Percentiles rank a stretch among this genome's conserved stretches.
Evolutionary conservation across 2,113 vertebrate genomes (phyloP).

Genomic region (Lanius ludovicianus): DNA sequence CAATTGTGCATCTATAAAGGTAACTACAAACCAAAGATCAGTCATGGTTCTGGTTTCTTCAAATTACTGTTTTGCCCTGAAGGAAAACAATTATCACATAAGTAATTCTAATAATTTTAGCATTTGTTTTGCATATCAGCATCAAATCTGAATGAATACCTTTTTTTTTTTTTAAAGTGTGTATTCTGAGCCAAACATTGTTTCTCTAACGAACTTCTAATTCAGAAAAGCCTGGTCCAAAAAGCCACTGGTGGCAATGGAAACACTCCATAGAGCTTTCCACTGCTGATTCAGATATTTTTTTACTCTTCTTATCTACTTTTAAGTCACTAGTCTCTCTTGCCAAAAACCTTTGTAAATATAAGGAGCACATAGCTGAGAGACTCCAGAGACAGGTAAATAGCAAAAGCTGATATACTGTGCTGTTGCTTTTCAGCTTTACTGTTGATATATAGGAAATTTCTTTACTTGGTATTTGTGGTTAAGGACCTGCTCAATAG

Average conservation of each 20-base stretch:
- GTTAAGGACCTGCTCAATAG: neutral
- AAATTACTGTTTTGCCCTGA: slow-evolving; percentile 33
- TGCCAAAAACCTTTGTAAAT: neutral
- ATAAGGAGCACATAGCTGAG: neutral
- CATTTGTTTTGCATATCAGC: slow-evolving; percentile 11
- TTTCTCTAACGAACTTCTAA: neutral
- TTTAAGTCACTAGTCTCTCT: neutral
- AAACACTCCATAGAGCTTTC: neutral
- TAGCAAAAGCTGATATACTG: neutral
- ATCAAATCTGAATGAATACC: slow-evolving; percentile 1
- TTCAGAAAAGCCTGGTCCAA: neutral
- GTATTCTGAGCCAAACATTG: neutral
- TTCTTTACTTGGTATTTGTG: neutral
- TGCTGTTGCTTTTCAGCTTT: neutral
- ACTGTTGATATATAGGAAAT: neutral
- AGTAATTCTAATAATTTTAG: slow-evolving; percentile 26
- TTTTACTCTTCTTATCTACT: neutral
- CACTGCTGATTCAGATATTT: neutral
- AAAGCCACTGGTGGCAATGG: neutral
- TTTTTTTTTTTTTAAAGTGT: neutral
- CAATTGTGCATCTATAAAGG: slow-evolving; percentile 34
- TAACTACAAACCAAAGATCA: slow-evolving; percentile 46
- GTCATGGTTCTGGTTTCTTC: slow-evolving; percentile 19
- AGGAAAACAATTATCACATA: slow-evolving; percentile 22
- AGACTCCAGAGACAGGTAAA: neutral